Evolutionary conservation across 2,888 invertebrate species (phyloP), one percentile per base, ranked within the genome.

Genomic region (Lepidocyrtinus sp.): DNA sequence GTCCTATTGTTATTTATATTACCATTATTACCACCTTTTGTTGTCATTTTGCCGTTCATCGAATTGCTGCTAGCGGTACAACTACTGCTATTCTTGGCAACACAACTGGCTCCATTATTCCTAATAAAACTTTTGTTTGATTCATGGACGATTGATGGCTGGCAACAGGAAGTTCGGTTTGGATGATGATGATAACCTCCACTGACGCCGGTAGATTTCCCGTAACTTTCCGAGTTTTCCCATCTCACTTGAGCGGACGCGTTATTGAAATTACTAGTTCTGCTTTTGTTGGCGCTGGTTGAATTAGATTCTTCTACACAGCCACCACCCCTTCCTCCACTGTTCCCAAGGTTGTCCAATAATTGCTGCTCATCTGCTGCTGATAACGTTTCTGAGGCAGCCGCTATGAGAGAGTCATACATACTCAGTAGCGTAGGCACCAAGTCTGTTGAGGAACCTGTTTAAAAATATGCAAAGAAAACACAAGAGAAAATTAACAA

Each of bases 351-450:
- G 80, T 80, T 80, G 69, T 80, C 75, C 61, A 80, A 70, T 70
- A 61, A 22, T 63, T 69, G 63, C 36, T 80, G 69, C 27, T 80
- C 79, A 19, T 80, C 74, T 45, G 64, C 74, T 63, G 80, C 62
- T n/a, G 80, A 61, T 71, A 80, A 67, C 62, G 75, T 65, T 75
- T 67, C 80, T 70, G 75, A 75, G 64, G 75, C 70, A 1, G 80
- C 88, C 63, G 89, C 89, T 59, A 90, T 91, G 85, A 50, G 91
- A 84, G 94, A 94, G 90, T 96, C 96, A 89, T 95, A 96, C 89
- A 95, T 94, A 84, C 94, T 94, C 89, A 96, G 92, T 83, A 96
- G 91, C 86, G 94, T 94, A 81, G 96, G 95, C 88, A 95, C 93
- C 89, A 96, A 91, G 89, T 96, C 96, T 87, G 89, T 88, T 27